Percentiles rank a stretch among this genome's conserved stretches.
These are phyloP conservation scores for Dilophus febrilis DNA, from an alignment of 2,888 invertebrate species.

Conservation along the genomic window DNA sequence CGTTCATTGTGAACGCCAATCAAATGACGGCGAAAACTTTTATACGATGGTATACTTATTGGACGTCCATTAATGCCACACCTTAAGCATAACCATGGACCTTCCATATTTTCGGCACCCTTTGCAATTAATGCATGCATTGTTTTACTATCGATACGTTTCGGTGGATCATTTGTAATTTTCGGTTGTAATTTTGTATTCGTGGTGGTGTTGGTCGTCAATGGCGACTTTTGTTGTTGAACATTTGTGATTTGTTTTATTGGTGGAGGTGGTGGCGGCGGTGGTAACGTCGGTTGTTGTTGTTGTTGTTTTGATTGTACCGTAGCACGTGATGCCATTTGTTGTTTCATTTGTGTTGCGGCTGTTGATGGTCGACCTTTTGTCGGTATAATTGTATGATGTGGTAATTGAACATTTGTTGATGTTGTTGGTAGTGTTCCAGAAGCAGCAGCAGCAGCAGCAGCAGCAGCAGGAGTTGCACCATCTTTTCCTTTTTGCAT, in stretches of 20 bases:
- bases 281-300: not conserved
- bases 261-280: slow-evolving; percentile 2
- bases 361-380: slow-evolving; percentile 8
- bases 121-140: slow-evolving; percentile 41
- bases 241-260: too few relatives aligned
- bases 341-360: slow-evolving; percentile 7
- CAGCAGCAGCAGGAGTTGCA: not conserved
- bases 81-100: slow-evolving; percentile 66
- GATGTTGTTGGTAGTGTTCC: slow-evolving; percentile 5
- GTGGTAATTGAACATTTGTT: slow-evolving; percentile 1
- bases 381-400: not conserved
- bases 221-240: not conserved
- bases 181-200: too few relatives aligned
- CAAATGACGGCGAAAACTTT: slow-evolving; percentile 63
- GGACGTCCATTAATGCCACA: slow-evolving; percentile 53
- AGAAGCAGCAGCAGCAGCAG: slow-evolving; percentile 2
- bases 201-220: slow-evolving; percentile 1
- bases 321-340: not conserved
- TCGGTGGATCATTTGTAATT: slow-evolving; percentile 18
- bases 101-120: slow-evolving; percentile 44
- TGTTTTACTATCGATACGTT: slow-evolving; percentile 41
- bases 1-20: slow-evolving; percentile 63
- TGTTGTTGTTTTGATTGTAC: not conserved
- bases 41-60: slow-evolving; percentile 58
- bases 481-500: slow-evolving; percentile 35